A percentile compares a stretch with the other conserved stretches of the same genome.
Evolutionary conservation across 1,140 invertebrate genomes (phyloP).

Genomic region (Leptopilina clavipes): DNA sequence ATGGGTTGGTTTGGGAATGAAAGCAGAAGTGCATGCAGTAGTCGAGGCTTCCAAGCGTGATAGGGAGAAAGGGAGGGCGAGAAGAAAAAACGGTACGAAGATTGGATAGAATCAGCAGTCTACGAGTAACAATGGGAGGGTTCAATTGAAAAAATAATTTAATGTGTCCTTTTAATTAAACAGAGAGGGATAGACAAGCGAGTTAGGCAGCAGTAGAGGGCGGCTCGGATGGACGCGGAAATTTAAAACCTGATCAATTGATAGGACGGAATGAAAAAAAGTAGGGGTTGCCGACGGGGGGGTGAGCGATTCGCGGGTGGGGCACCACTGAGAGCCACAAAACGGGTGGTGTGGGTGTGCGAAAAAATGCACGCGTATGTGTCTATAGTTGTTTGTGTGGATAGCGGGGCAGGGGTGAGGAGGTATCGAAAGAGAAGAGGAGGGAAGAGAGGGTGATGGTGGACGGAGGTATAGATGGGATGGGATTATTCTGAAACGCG

Average conservation of each 20-base stretch:
- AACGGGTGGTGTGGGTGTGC: conserved; percentile 45
- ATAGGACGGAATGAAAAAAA: conserved; percentile 76
- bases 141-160: conserved; percentile 76
- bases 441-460: conserved; percentile 30
- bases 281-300: conserved; percentile 65
- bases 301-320: conserved; percentile 54
- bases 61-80: conserved; percentile 42
- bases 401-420: conserved; percentile 43
- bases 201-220: conserved; percentile 56
- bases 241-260: conserved; percentile 76
- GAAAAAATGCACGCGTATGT: conserved; percentile 50
- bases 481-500: conserved; percentile 76
- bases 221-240: conserved; percentile 57
- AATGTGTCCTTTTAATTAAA: conserved; percentile 75
- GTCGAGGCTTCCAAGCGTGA: conserved; percentile 30
- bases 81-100: conserved; percentile 60
- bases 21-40: conserved; percentile 23
- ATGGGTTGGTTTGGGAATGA: neutral
- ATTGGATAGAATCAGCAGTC: conserved; percentile 74
- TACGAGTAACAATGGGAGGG: conserved; percentile 73
- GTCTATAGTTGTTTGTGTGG: conserved; percentile 53
- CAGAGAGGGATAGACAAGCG: conserved; percentile 67
- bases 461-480: conserved; percentile 70
- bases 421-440: conserved; percentile 47
- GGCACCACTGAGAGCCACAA: conserved; percentile 55